Base-by-base conservation (phyloP, 1,140 invertebrate species). In the Mylabris phalerata region DNA sequence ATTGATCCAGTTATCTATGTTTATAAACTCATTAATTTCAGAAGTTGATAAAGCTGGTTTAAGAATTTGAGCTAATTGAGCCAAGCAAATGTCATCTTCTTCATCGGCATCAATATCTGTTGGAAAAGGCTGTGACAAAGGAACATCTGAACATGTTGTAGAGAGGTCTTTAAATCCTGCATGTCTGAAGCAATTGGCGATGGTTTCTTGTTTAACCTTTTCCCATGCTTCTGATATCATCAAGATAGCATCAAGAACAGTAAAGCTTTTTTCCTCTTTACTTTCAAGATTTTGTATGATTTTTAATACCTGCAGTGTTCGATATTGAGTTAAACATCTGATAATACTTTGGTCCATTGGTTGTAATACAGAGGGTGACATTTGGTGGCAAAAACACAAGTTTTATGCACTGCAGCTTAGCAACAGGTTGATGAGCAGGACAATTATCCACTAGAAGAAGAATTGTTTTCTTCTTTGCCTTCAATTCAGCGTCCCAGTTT, bases 311-410 rank as follows among this genome's bases (percentile, higher is more conserved):
- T 48, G 46, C 3, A 48, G 24, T 48, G 19, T 48, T n/a, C 46
- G 46, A 25, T 19, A 48, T 26, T 46, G 45, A 7, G 11, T 11
- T 46, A 24, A 11, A 7, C 7, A 7, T 11, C 13, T 48, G 10
- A 78, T 80, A 11, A 79, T 65, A 44, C 74, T 71, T 64, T 75
- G 73, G 62, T 78, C 73, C 68, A 79, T 73, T 55, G 76, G 75
- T 63, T 80, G 75, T 43, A 78, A 61, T 43, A 72, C 59, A 48
- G 68, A 71, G 13, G 42, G 76, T 78, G 6, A 68, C 72, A 66
- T 79, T 78, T 52, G 71, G 61, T 49, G 76, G 75, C 13, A 78
- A 59, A 69, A 73, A 75, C 13, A 60, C 61, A 0, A 74, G 27
- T 50, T 73, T 71, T 45, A 77, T 71, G 65, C 71, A 70, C 61